Evolutionary conservation across 2,797 vertebrate species (phyloP).

Genomic region (Lacerta agilis): DNA sequence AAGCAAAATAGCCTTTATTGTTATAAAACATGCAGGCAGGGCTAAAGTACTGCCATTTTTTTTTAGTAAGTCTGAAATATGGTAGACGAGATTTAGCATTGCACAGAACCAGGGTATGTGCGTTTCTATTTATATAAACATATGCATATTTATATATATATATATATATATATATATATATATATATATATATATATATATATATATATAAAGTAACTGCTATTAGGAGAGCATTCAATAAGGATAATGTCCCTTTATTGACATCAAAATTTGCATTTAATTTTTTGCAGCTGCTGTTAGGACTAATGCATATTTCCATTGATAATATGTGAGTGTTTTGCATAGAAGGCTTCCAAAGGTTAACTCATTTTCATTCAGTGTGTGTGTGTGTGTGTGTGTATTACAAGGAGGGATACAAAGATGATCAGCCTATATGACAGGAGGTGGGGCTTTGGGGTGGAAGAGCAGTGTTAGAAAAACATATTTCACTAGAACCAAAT

Average conservation of each 20-base stretch:
- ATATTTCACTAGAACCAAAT: background rate
- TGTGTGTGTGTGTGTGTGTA: too few relatives aligned
- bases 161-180: too few relatives aligned
- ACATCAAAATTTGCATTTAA: background rate
- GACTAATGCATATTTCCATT: background rate
- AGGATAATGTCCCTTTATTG: background rate
- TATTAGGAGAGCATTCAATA: fast-evolving
- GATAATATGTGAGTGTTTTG: background rate
- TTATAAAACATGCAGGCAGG: background rate
- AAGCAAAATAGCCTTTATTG: background rate
- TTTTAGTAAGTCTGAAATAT: background rate
- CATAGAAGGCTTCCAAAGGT: background rate
- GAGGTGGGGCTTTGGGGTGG: background rate
- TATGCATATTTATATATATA: too few relatives aligned
- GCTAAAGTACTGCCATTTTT: background rate
- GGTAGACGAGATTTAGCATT: too few relatives aligned
- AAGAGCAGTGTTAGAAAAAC: background rate
- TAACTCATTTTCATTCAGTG: background rate
- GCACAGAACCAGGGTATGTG: background rate
- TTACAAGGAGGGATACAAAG: background rate
- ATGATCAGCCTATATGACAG: background rate
- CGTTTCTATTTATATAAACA: background rate
- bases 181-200: too few relatives aligned
- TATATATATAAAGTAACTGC: background rate
- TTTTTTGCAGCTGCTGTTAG: background rate